A percentile compares a stretch with the other conserved stretches of the same genome.
Conservation (phyloP, 2,797 vertebrate genomes). For the Naso thynnoides region DNA sequence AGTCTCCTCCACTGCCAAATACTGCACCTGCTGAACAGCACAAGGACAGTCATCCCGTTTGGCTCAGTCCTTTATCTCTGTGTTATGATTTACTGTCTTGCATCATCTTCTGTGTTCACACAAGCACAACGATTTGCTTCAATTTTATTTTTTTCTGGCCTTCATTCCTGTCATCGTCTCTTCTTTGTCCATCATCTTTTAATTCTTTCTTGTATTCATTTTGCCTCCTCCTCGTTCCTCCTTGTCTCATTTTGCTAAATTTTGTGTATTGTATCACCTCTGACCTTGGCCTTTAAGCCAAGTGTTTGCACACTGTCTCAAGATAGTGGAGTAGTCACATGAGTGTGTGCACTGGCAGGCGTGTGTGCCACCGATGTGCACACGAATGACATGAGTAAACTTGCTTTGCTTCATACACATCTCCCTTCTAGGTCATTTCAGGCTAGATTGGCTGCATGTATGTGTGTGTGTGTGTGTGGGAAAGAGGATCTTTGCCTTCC, state of each 20-base stretch:
- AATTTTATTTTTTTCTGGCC: conserved; percentile 28
- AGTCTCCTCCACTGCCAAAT: conserved; percentile 47
- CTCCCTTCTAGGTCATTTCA: conserved; percentile 59
- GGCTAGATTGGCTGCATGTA: conserved; percentile 52
- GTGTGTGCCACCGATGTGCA: conserved; percentile 31
- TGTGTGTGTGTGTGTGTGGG: conserved; percentile 47
- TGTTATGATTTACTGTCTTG: conserved; percentile 52
- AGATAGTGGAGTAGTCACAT: conserved; percentile 56
- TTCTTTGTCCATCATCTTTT: not conserved
- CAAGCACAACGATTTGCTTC: conserved; percentile 31
- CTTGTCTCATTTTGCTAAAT: conserved; percentile 25
- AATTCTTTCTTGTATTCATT: conserved; percentile 42
- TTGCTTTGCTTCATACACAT: conserved; percentile 18
- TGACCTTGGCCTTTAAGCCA: conserved; percentile 70
- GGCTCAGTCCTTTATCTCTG: conserved; percentile 53
- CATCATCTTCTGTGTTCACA: conserved; percentile 33
- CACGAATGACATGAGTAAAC: conserved; percentile 43
- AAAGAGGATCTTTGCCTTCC: conserved; percentile 69
- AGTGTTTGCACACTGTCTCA: conserved; percentile 54
- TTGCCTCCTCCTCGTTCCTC: conserved; percentile 15
- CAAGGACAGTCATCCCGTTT: conserved; percentile 66
- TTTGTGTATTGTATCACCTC: conserved; percentile 48
- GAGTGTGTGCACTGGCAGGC: conserved; percentile 46
- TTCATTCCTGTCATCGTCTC: conserved; percentile 3
- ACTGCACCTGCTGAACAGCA: conserved; percentile 77